A percentile compares a stretch with the other conserved stretches of the same genome.
These are phyloP conservation scores for Brachionus paranguensis DNA, from an alignment of 1,140 invertebrate genomes.

Conservation along the genomic window DNA sequence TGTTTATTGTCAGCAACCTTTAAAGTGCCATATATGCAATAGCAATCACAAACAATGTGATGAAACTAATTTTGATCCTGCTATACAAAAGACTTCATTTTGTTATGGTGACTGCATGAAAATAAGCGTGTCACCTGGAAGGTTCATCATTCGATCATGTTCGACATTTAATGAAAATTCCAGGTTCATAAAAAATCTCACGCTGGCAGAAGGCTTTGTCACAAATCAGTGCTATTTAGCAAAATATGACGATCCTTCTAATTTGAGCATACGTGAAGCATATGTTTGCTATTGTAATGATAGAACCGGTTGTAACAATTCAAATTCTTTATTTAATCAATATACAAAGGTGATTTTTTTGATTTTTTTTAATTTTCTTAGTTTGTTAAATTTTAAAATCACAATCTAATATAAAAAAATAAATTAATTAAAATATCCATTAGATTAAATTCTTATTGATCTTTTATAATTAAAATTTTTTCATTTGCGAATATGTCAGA, in stretches of 20 bases:
- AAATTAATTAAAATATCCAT: background rate
- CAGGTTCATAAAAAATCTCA: background rate
- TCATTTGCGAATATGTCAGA: too few relatives aligned
- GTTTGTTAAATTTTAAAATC: background rate
- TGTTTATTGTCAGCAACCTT: background rate
- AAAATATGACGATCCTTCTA: conserved; percentile 1
- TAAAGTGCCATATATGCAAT: conserved; percentile 31
- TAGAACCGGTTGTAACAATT: conserved; percentile 6
- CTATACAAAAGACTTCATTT: background rate
- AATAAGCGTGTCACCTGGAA: conserved; percentile 8
- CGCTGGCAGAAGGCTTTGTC: background rate
- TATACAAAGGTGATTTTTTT: background rate
- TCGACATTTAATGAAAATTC: conserved; percentile 34
- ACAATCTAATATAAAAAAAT: background rate
- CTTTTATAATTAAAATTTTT: too few relatives aligned
- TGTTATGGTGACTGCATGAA: conserved; percentile 31
- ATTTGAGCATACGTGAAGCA: background rate
- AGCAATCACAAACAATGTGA: conserved; percentile 25
- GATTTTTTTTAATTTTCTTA: background rate
- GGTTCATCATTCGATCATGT: conserved; percentile 16
- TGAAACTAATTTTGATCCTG: background rate
- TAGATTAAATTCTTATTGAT: too few relatives aligned
- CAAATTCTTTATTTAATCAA: background rate
- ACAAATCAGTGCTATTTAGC: conserved; percentile 7
- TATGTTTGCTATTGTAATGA: conserved; percentile 38